Base-by-base conservation (phyloP, 2,113 vertebrate species). In the Vulpes lagopus region DNA sequence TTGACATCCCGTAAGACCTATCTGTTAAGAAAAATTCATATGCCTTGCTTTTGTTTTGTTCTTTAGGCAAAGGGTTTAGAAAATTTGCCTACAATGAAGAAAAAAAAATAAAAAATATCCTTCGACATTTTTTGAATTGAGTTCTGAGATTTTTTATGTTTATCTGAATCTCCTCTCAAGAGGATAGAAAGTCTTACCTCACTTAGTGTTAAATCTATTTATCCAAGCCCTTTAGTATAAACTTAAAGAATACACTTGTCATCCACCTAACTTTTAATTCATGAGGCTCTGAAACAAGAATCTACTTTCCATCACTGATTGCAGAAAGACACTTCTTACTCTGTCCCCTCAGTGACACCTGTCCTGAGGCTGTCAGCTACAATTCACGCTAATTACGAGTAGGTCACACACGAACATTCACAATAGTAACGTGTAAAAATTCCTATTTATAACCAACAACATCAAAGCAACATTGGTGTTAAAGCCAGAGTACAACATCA, bases 251-350 rank as follows among this genome's bases (percentile, higher is more conserved):
- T 76, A 91, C 38, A 79, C 84, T 73, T 88, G n/a, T 5, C 82
- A 27, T 64, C 97, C 92, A 94, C 96, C 90, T 81, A 88, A 51
- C 2, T 0, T 73, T 92, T 78, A 51, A 92, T 80, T 89, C 96
- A 27, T 53, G n/a, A 93, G 93, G 97, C 79, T 67, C 86, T 96
- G 43, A 94, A 89, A 95, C 94, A 95, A 88, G 97, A 98, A 51
- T 73, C 74, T 62, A 53, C 91, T 35, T 9, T 32, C 67, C 43
- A 2, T 10, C 84, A 91, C 78, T 88, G 91, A 97, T 97, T 98
- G 98, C 98, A 98, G 98, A 55, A 98, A 98, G 96, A 99, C 97
- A 98, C 98, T 98, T 98, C 99, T 98, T 98, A 98, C 99, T 99
- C 99, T 97, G 97, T 96, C 98, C 98, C 98, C 95, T 85, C 96